These are phyloP conservation scores for Macrosoma leucophasiata DNA, from an alignment of 2,888 invertebrate genomes.

Conservation along the genomic window DNA sequence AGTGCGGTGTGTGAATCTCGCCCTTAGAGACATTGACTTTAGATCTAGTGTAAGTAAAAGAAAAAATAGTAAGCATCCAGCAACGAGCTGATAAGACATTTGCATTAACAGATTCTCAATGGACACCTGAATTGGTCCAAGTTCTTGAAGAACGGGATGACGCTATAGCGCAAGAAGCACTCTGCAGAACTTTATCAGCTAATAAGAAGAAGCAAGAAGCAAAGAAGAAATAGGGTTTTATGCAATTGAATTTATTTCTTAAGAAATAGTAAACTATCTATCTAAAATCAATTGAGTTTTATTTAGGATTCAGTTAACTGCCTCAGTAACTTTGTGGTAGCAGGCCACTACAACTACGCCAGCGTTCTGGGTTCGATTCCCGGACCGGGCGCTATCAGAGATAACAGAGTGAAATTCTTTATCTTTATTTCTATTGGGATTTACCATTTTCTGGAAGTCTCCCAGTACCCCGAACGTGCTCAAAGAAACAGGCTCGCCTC, in stretches of 20 bases:
- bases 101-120: slow-evolving; percentile 37
- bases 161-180: slow-evolving; percentile 40
- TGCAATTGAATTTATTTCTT: slow-evolving; percentile 1
- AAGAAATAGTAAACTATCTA: slow-evolving; percentile 4
- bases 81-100: background rate
- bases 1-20: too few species aligned
- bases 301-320: slow-evolving; percentile 6
- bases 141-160: slow-evolving; percentile 50
- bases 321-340: background rate
- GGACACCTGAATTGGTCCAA: slow-evolving; percentile 38
- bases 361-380: too few species aligned
- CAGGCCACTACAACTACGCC: background rate
- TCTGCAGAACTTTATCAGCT: slow-evolving; percentile 38
- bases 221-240: slow-evolving; percentile 34
- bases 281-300: too few species aligned
- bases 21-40: too few species aligned
- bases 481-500: too few species aligned
- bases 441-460: too few species aligned
- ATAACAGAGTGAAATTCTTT: too few species aligned
- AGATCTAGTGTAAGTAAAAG: too few species aligned
- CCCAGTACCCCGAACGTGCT: too few species aligned
- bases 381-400: too few species aligned
- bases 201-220: slow-evolving; percentile 45
- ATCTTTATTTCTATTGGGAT: too few species aligned
- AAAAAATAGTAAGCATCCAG: too few species aligned